A percentile compares a stretch with the other conserved stretches of the same genome.
These are phyloP conservation scores for Hypomecis atomaria DNA, from an alignment of 2,888 invertebrate species.

Conservation along the genomic window DNA sequence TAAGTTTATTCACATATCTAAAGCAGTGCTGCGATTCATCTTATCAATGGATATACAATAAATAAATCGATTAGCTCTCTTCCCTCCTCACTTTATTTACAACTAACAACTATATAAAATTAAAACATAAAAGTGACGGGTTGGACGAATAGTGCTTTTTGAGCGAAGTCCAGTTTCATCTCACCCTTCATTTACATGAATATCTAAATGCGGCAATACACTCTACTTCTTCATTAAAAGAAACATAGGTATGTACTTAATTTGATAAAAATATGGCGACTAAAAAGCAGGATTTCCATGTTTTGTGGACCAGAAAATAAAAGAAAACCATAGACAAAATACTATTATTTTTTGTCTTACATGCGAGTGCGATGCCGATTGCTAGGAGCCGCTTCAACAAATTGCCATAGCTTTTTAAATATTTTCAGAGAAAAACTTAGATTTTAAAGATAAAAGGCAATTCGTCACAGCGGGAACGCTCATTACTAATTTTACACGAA, in stretches of 20 bases:
- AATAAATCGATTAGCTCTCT: conserved; percentile 40
- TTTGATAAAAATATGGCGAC: no score
- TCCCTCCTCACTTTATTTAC: conserved; percentile 49
- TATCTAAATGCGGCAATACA: conserved; percentile 8
- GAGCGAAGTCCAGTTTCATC: conserved; percentile 23
- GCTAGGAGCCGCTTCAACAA: background rate
- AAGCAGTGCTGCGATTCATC: conserved; percentile 35
- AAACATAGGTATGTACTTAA: background rate
- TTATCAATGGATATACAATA: conserved; percentile 32
- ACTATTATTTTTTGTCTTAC: background rate
- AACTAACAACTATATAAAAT: conserved; percentile 49
- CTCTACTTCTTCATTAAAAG: background rate
- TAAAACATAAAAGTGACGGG: conserved; percentile 35
- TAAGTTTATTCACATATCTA: conserved; percentile 32
- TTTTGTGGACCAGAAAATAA: background rate
- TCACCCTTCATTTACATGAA: conserved; percentile 18
- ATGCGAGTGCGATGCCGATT: background rate
- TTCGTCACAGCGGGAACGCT: background rate
- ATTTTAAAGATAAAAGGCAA: background rate
- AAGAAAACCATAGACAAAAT: background rate
- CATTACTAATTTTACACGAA: conserved; percentile 10
- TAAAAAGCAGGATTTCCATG: no score
- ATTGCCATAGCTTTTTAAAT: background rate
- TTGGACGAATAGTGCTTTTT: conserved; percentile 30
- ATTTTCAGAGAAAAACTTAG: background rate